Evolutionary conservation across 2,797 vertebrate genomes (phyloP).

Genomic region (Scarus forsteni): DNA sequence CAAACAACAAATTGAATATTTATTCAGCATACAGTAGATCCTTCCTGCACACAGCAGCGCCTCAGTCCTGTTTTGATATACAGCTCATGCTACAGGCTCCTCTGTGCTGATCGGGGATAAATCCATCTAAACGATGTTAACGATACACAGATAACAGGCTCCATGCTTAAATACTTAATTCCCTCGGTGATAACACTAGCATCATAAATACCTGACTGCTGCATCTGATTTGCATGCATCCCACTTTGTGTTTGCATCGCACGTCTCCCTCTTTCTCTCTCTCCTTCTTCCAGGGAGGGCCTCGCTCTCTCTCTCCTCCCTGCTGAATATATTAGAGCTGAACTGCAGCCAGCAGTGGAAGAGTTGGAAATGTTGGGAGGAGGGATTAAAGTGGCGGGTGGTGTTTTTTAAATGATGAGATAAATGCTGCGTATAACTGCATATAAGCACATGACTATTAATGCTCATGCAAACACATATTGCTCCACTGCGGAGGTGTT

Average conservation of each 20-base stretch:
- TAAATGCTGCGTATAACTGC: conserved; percentile 42
- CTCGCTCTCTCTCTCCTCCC: conserved; percentile 44
- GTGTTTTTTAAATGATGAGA: conserved; percentile 54
- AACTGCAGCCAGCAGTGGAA: conserved; percentile 55
- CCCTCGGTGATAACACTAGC: conserved; percentile 69
- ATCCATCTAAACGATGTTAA: conserved; percentile 63
- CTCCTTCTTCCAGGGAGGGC: conserved; percentile 20
- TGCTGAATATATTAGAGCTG: conserved; percentile 60
- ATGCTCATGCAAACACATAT: conserved; percentile 15
- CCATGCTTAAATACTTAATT: conserved; percentile 73
- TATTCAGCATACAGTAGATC: neutral
- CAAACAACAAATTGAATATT: neutral
- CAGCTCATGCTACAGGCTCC: conserved; percentile 32
- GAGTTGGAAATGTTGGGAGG: conserved; percentile 38
- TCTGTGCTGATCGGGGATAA: conserved; percentile 43
- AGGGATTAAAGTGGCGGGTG: conserved; percentile 65
- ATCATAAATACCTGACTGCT: conserved; percentile 74
- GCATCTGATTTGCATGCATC: conserved; percentile 72
- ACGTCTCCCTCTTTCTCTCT: neutral
- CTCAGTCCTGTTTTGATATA: conserved; percentile 28
- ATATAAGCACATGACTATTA: conserved; percentile 45
- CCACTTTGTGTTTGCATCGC: conserved; percentile 41
- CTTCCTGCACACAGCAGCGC: conserved; percentile 22
- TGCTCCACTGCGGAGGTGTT: conserved; percentile 31
- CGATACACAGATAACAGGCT: conserved; percentile 54